Evolutionary conservation across 2,888 invertebrate genomes (phyloP).

Genomic region (Nowickia ferox): DNA sequence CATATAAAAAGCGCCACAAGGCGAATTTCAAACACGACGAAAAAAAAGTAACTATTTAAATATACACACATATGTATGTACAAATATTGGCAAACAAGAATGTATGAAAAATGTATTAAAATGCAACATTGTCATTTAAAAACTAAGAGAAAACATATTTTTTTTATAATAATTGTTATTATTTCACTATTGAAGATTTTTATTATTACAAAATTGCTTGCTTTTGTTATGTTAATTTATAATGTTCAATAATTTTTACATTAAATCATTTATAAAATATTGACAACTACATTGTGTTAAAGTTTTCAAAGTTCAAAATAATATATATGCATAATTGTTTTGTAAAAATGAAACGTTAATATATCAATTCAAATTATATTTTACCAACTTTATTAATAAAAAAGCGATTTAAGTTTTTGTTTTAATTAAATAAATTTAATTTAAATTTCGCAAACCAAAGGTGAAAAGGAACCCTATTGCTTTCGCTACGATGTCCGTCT

Average conservation of each 20-base stretch:
- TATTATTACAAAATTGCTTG: slow-evolving; percentile 48
- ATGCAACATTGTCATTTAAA: slow-evolving; percentile 65
- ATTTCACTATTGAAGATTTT: slow-evolving; percentile 9
- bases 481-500: no score
- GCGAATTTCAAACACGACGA: slow-evolving; percentile 50
- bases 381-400: background rate
- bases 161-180: slow-evolving; percentile 44
- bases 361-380: background rate
- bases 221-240: slow-evolving; percentile 64
- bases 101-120: slow-evolving; percentile 47
- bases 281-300: background rate
- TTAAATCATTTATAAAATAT: background rate
- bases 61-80: background rate
- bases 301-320: background rate
- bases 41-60: background rate
- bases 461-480: no score
- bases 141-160: slow-evolving; percentile 38
- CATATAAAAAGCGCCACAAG: slow-evolving; percentile 55
- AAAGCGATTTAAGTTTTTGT: no score
- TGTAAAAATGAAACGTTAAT: slow-evolving; percentile 6
- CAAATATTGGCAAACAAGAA: slow-evolving; percentile 2
- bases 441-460: no score
- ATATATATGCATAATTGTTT: background rate
- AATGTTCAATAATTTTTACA: slow-evolving; percentile 23
- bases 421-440: no score